Evolutionary conservation across 2,797 vertebrate genomes (phyloP).

Genomic region (Thalassophryne amazonica): DNA sequence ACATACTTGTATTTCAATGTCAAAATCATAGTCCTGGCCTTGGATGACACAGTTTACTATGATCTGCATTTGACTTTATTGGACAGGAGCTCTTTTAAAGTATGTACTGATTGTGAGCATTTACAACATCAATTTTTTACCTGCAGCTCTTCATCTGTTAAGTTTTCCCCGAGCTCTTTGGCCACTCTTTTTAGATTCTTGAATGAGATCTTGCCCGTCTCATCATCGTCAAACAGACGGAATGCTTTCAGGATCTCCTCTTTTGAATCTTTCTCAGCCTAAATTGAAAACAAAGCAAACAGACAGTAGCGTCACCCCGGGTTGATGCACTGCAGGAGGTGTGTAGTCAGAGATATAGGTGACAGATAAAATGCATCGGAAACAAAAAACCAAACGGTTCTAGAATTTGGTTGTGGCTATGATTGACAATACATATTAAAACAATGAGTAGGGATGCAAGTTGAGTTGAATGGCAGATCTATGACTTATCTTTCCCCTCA

Average conservation of each 20-base stretch:
- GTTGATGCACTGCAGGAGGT: not conserved
- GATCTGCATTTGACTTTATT: too few relatives aligned
- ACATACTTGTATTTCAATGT: too few relatives aligned
- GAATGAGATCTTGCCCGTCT: constrained; percentile 95
- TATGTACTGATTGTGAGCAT: too few relatives aligned
- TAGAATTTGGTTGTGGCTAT: not conserved
- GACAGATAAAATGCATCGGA: not conserved
- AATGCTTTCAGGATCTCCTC: constrained; percentile 98
- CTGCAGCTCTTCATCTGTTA: constrained; percentile 94
- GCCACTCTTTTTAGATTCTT: constrained; percentile 91
- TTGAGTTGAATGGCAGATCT: too few relatives aligned
- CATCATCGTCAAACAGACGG: constrained; percentile 92
- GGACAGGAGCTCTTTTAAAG: too few relatives aligned
- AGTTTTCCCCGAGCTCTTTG: constrained; percentile 91
- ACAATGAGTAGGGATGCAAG: too few relatives aligned
- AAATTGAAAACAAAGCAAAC: not conserved
- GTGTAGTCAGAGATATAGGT: not conserved
- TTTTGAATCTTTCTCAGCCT: constrained; percentile 95
- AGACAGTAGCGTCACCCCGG: not conserved
- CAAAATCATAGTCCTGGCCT: not conserved
- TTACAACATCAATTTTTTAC: too few relatives aligned
- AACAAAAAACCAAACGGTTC: not conserved
- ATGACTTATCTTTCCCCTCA: too few relatives aligned
- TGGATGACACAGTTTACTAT: too few relatives aligned
- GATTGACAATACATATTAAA: not conserved